Percentiles rank a stretch among this genome's conserved stretches.
phyloP scores from a whole-genome alignment of 2,113 vertebrate species.

The Euleptes europaea region DNA sequence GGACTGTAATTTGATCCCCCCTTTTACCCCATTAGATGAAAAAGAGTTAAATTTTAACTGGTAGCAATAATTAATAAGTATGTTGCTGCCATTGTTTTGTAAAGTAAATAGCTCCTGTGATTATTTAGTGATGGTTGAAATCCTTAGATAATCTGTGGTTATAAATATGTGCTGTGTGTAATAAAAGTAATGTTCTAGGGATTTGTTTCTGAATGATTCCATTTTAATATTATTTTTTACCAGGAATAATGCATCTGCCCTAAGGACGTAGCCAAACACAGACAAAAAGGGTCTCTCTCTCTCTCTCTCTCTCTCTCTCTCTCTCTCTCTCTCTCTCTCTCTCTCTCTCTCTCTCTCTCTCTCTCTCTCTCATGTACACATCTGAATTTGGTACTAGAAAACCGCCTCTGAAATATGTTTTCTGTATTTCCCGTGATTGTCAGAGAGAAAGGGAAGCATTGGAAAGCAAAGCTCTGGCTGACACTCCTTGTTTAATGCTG shows the following conservation, averaged over 20 bases:
- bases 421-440: slow-evolving; percentile 55
- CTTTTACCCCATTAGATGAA: neutral
- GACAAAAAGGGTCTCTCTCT: neutral
- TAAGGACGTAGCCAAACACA: slow-evolving; percentile 14
- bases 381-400: slow-evolving; percentile 40
- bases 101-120: slow-evolving; percentile 55
- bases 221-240: neutral
- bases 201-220: slow-evolving; percentile 23
- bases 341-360: too few species aligned
- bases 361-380: neutral
- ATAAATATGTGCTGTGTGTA: slow-evolving; percentile 43
- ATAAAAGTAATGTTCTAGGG: slow-evolving; percentile 16
- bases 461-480: slow-evolving; percentile 49
- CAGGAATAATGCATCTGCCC: slow-evolving; percentile 11
- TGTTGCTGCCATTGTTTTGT: slow-evolving; percentile 51
- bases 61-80: slow-evolving; percentile 62
- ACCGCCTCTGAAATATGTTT: slow-evolving; percentile 48
- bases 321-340: too few species aligned
- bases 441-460: slow-evolving; percentile 54
- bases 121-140: slow-evolving; percentile 41
- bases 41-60: slow-evolving; percentile 1
- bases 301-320: too few species aligned
- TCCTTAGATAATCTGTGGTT: slow-evolving; percentile 38
- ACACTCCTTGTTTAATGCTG: slow-evolving; percentile 75
- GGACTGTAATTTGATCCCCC: too few species aligned